Base-by-base conservation (phyloP, 1,140 invertebrate species). In the Nymphalis io region DNA sequence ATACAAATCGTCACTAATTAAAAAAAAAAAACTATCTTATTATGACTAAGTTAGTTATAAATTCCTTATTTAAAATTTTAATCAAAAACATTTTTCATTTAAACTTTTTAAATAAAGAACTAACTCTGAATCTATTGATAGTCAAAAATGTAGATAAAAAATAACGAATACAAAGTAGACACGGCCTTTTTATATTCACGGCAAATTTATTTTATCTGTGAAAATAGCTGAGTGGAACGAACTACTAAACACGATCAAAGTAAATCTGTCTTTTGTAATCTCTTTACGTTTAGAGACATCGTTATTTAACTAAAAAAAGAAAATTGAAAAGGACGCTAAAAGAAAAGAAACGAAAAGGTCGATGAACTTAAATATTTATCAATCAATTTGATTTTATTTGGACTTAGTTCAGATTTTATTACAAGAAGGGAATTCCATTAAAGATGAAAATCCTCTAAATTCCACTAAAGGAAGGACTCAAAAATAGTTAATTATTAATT, bases 181-280 rank as follows among this genome's bases (percentile, higher is more conserved):
- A 20, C 60, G 44, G 39, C 33, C 20, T 48, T 11, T 27, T 44
- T 20, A 23, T 27, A 18, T 16, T 48, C 46, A 48, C 8, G 15
- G 20, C 58, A 39, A 27, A 61, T 27, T 48, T 23, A 48, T 44
- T 20, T 38, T 62, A 62, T 48, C 48, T 62, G 33, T 51, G 16
- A 42, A 51, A 62, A 62, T 51, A 51, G 44, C 16, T 48, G 16
- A 62, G 60, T 11, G 27, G 23, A 62, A 62, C 18, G 60, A 62
- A 62, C 60, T 38, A 15, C 8, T n/a, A 1, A 39, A 62, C 60
- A 62, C 60, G 60, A 62, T 62, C 60, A 33, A 51, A 62, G 60
- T 18, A 39, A 62, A 51, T 62, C 60, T 51, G 60, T 53, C 46
- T 51, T 62, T 55, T 23, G 46, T 51, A 5, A 33, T 23, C 40